Evolutionary conservation across 2,113 vertebrate genomes (phyloP).

Genomic region (Conger conger): DNA sequence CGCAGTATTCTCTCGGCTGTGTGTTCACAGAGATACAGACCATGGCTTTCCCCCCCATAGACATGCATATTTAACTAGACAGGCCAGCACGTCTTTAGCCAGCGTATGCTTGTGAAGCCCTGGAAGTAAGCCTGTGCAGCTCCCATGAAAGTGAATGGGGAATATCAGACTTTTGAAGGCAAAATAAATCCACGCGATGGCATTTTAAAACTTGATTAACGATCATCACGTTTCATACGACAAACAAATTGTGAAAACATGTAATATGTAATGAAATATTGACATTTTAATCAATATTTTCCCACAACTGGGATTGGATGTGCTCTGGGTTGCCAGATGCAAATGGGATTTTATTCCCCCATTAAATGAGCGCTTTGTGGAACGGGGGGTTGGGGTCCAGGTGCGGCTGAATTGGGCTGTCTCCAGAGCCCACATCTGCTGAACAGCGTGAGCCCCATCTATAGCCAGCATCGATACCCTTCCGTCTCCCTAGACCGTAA

Average conservation of each 20-base stretch:
- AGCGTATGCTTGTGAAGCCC: too few relatives aligned
- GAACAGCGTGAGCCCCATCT: background rate
- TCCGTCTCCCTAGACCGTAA: background rate
- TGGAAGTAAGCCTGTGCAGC: background rate
- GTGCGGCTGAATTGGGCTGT: background rate
- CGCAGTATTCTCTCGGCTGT: background rate
- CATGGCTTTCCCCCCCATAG: background rate
- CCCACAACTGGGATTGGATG: too few relatives aligned
- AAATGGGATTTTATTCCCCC: background rate
- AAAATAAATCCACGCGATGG: too few relatives aligned
- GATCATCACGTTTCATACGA: too few relatives aligned
- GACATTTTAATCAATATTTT: too few relatives aligned
- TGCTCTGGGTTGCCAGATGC: background rate
- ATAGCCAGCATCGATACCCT: background rate
- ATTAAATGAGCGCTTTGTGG: background rate
- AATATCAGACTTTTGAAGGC: too few relatives aligned
- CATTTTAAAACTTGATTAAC: too few relatives aligned
- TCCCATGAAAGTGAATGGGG: background rate
- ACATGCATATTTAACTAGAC: too few relatives aligned
- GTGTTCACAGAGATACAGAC: background rate
- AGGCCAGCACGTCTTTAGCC: too few relatives aligned
- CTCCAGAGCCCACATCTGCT: conserved; percentile 18
- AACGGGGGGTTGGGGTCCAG: background rate
- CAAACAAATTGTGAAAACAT: too few relatives aligned
- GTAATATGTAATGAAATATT: too few relatives aligned